Evolutionary conservation across 2,888 invertebrate genomes (phyloP), one percentile per base, ranked within the genome.

Genomic region (Julus scanicus): DNA sequence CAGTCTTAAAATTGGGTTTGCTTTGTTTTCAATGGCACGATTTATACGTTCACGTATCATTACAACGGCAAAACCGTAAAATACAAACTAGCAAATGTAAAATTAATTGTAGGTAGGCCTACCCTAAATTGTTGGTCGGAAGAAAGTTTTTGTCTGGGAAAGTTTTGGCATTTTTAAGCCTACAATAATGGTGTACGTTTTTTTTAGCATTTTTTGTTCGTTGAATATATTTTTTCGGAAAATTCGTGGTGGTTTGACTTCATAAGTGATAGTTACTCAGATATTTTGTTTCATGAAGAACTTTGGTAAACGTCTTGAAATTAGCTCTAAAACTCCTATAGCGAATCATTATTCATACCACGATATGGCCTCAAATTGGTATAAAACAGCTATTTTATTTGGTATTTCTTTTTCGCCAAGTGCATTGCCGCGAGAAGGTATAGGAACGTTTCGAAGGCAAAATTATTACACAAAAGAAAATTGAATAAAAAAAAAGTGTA

Each of bases 101-200:
- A 71, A 71, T 71, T 71, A 71, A 71, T 71, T 71, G 71, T 20
- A 71, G 71, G 71, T 71, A 71, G 71, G 71, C 71, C 71, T 71
- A 71, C 71, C 29, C 71, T 11, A 71, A 71, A 71, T 71, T 29
- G 71, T 71, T 71, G 6, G 4, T 71, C 71, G 29, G 71, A 71
- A 71, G 71, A 71, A 71, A 71, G 71, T 71, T 71, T 71, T 71
- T 20, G 71, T 71, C 71, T 71, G 71, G 71, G 71, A 71, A 20
- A 71, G 4, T 29, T 71, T n/a, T 20, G 17, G n/a, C 20, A 63
- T 63, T 63, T 63, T 3, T 20, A 3, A 63, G 20, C n/a, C 20
- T 63, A n/a, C 6, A n/a, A 63, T 63, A 63, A 63, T n/a, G 6
- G 71, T 9, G n/a, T 9, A 29, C 20, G 6, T 1, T 71, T 71